Conservation (phyloP, 2,888 invertebrate species). For the Pinctada fucata region DNA sequence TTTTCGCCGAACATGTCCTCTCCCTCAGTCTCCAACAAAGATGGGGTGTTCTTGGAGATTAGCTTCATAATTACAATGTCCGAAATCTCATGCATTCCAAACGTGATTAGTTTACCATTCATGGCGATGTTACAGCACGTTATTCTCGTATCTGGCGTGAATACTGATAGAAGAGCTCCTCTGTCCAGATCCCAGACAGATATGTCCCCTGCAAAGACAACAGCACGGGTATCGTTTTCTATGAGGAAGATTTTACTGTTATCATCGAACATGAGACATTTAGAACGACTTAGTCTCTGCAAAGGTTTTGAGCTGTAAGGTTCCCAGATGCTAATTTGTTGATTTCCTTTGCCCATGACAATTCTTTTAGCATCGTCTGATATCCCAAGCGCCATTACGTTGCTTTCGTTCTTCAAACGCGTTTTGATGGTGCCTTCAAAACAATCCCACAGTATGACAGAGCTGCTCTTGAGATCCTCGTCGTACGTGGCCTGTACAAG, state of each 20-base stretch:
- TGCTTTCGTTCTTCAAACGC: conserved; percentile 69
- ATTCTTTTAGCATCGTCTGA: conserved; percentile 67
- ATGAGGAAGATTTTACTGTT: conserved; percentile 69
- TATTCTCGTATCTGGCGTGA: conserved; percentile 72
- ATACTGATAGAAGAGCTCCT: conserved; percentile 65
- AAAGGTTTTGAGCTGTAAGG: conserved; percentile 60
- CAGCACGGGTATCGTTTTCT: conserved; percentile 61
- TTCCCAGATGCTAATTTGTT: conserved; percentile 73
- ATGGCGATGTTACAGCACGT: conserved; percentile 66
- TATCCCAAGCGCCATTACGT: conserved; percentile 72
- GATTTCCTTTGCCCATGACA: conserved; percentile 70
- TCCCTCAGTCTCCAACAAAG: conserved; percentile 51
- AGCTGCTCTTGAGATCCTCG: conserved; percentile 71
- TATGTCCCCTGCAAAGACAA: conserved; percentile 73
- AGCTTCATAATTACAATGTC: conserved; percentile 66
- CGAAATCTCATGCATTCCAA: conserved; percentile 70
- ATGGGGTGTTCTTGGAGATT: conserved; percentile 49
- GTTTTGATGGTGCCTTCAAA: conserved; percentile 64
- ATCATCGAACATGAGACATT: conserved; percentile 62
- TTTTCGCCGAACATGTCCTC: conserved; percentile 66
- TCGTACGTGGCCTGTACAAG: conserved; percentile 74
- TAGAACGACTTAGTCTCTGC: conserved; percentile 64
- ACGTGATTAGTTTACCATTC: conserved; percentile 66
- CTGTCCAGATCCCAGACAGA: conserved; percentile 74
- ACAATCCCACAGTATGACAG: conserved; percentile 75